phyloP scores from a whole-genome alignment of 1,140 invertebrate genomes.

The Metaphire vulgaris region DNA sequence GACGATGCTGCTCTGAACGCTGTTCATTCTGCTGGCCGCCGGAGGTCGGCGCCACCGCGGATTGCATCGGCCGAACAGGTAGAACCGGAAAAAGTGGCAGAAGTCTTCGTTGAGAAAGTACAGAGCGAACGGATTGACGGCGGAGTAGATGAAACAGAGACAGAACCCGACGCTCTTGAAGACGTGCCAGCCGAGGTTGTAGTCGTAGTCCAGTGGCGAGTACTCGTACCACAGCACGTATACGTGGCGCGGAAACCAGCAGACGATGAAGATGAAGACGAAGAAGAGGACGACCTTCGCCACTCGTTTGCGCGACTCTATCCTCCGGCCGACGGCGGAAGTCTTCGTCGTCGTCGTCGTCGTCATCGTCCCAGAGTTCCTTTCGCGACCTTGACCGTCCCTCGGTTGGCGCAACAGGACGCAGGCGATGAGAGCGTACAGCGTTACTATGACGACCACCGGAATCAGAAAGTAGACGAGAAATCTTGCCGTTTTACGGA shows the following conservation, averaged over 20 bases:
- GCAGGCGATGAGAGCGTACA: not conserved
- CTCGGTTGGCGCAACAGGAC: not conserved
- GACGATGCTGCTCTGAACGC: too few relatives aligned
- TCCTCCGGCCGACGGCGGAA: conserved; percentile 43
- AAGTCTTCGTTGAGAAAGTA: conserved; percentile 14
- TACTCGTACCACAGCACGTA: conserved; percentile 88
- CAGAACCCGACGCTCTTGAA: conserved; percentile 52
- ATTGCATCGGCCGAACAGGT: conserved; percentile 13
- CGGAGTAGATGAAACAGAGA: conserved; percentile 69
- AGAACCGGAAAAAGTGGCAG: conserved; percentile 5
- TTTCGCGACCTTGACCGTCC: not conserved
- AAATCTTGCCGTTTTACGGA: not conserved
- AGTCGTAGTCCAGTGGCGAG: too few relatives aligned
- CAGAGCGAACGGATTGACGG: conserved; percentile 78
- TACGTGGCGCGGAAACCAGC: conserved; percentile 77
- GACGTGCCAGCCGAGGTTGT: not conserved
- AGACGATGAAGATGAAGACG: conserved; percentile 80
- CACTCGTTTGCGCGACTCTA: conserved; percentile 77
- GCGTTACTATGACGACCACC: not conserved
- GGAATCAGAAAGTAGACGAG: not conserved
- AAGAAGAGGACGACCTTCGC: conserved; percentile 82
- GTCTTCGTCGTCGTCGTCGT: too few relatives aligned
- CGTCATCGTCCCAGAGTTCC: too few relatives aligned
- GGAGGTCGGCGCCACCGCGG: not conserved
- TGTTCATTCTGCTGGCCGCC: too few relatives aligned